Base-by-base conservation (phyloP, 1,140 invertebrate genomes). In the Tribolium madens region DNA sequence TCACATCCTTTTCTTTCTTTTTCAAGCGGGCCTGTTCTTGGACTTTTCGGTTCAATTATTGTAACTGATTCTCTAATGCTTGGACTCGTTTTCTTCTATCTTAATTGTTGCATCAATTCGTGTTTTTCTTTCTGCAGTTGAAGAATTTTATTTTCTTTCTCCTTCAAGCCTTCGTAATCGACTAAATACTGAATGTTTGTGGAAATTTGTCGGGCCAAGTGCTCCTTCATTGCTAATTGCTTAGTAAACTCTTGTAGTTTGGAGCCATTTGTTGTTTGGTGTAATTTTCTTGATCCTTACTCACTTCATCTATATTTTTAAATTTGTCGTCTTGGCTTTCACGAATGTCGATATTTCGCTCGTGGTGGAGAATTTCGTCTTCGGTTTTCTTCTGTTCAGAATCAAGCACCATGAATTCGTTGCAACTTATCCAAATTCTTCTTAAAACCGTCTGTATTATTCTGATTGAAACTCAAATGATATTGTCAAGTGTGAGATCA, bases 1-100 rank as follows among this genome's bases (percentile, higher is more conserved):
- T 87, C 77, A 95, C 93, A 18, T 93, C 91, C 83, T 93, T 93
- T 79, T 96, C 93, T 80, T 96, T 96, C 78, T 94, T 95, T 3
- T 96, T 89, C 46, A 95, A 85, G 80, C 91, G 91, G 2, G 88
- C 90, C 84, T 96, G 93, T 76, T 96, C 94, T 0, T 88, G 86
- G 31, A 91, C 89, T 84, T 95, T 95, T 76, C 92, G 93, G 50
- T 91, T 91, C 50, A 96, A 84, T 0, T 92, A 90, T 0, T 87
- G 50, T 75, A 97, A 93, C 83, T 95, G 91, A 3, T 88, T 87
- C 83, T 97, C 95, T 1, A 97, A 85, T 50, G 92, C 89, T 77
- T 95, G 91, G 0, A 97, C 88, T 76, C 94, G 90, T 78, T 92
- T 93, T 12, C 93, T 88, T 4, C 94, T 85, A 88, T 72, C 92